phyloP scores from a whole-genome alignment of 2,888 invertebrate genomes.

The Rotaria sp. region DNA sequence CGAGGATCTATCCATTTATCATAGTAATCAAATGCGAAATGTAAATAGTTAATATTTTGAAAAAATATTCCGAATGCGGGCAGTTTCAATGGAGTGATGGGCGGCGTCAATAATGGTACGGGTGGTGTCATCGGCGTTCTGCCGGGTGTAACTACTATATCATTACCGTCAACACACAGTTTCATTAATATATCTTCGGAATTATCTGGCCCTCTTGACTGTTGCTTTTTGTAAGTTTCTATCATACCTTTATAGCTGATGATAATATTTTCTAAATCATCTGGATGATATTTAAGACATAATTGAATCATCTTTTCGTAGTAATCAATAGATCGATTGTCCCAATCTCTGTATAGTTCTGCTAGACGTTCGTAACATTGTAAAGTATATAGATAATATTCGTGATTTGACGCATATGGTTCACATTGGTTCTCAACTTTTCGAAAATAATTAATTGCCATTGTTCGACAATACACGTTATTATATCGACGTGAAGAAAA shows the following conservation, averaged over 20 bases:
- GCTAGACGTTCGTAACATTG: neutral
- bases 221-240: neutral
- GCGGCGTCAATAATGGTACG: neutral
- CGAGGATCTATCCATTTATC: neutral
- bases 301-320: neutral
- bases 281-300: neutral
- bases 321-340: neutral
- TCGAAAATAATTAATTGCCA: slow-evolving; percentile 3
- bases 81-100: neutral
- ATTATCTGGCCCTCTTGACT: too few species aligned
- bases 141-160: neutral
- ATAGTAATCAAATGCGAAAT: neutral
- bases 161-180: neutral
- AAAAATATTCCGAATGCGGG: neutral
- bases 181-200: neutral
- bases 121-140: neutral
- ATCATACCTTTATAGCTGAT: neutral
- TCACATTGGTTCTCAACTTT: neutral
- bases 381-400: neutral
- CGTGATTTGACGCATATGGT: neutral
- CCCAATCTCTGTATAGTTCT: neutral
- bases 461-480: neutral
- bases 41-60: neutral
- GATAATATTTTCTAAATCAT: neutral
- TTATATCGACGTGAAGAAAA: neutral